Conservation (phyloP, 2,113 vertebrate genomes). For the Mirounga angustirostris region DNA sequence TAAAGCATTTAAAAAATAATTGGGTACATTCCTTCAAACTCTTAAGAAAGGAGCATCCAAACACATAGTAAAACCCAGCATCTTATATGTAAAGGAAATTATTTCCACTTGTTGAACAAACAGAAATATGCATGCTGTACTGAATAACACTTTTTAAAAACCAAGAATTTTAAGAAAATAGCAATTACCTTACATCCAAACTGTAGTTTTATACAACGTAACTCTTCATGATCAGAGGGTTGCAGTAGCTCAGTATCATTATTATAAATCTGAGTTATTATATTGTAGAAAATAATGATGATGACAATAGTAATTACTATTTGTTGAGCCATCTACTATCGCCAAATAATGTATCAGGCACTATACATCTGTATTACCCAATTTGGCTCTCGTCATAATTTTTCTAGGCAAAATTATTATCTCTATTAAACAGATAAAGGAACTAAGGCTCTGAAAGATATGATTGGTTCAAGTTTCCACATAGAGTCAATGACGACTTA, state of each 20-base stretch:
- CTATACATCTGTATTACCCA: not conserved
- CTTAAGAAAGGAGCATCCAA: conserved; percentile 7
- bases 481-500: not conserved
- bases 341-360: not conserved
- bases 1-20: not conserved
- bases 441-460: not conserved
- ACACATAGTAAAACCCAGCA: not conserved
- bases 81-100: not conserved
- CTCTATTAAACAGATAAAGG: not conserved
- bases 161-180: not conserved
- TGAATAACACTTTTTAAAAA: not conserved
- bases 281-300: conserved; percentile 16
- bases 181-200: not conserved
- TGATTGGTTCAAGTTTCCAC: not conserved
- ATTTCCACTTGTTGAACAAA: not conserved
- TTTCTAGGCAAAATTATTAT: not conserved
- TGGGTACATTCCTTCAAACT: not conserved
- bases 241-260: not conserved
- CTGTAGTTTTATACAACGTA: not conserved
- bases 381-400: not conserved
- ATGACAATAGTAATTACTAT: not conserved
- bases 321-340: not conserved
- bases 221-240: not conserved
- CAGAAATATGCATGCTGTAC: not conserved
- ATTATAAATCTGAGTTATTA: not conserved